Evolutionary conservation across 1,140 invertebrate species (phyloP).

Genomic region (Antheraea mylitta): DNA sequence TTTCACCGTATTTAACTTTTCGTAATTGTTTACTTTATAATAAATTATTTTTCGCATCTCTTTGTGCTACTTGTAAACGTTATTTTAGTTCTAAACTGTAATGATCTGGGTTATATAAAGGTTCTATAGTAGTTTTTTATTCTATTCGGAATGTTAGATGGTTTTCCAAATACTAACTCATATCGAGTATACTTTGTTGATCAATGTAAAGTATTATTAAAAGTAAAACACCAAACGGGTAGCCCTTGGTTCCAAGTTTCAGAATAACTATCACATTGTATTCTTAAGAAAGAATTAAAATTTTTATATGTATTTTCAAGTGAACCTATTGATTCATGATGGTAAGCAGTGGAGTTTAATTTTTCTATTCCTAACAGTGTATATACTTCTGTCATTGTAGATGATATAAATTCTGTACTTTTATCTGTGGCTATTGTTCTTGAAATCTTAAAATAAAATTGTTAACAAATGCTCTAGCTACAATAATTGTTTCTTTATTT

Average conservation of each 20-base stretch:
- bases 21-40: constrained; percentile 6
- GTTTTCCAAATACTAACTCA: constrained; percentile 26
- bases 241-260: constrained; percentile 24
- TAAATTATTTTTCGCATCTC: constrained; percentile 25
- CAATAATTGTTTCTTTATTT: constrained; percentile 15
- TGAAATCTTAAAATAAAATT: constrained; percentile 29
- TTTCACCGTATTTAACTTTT: constrained; percentile 11
- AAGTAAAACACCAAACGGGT: constrained; percentile 31
- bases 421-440: neutral
- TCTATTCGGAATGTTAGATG: constrained; percentile 26
- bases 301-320: constrained; percentile 32
- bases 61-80: constrained; percentile 20
- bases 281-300: constrained; percentile 27
- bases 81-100: constrained; percentile 26
- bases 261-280: constrained; percentile 18
- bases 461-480: constrained; percentile 22
- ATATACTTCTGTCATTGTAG: constrained; percentile 24
- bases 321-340: constrained; percentile 27
- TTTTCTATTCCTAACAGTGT: constrained; percentile 25
- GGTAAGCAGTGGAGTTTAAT: constrained; percentile 31
- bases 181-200: constrained; percentile 15
- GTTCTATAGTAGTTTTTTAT: constrained; percentile 18
- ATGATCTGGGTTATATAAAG: constrained; percentile 28
- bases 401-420: neutral
- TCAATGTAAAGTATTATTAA: constrained; percentile 26